Evolutionary conservation across 2,113 vertebrate species (phyloP).

Genomic region (Nycticebus coucang): DNA sequence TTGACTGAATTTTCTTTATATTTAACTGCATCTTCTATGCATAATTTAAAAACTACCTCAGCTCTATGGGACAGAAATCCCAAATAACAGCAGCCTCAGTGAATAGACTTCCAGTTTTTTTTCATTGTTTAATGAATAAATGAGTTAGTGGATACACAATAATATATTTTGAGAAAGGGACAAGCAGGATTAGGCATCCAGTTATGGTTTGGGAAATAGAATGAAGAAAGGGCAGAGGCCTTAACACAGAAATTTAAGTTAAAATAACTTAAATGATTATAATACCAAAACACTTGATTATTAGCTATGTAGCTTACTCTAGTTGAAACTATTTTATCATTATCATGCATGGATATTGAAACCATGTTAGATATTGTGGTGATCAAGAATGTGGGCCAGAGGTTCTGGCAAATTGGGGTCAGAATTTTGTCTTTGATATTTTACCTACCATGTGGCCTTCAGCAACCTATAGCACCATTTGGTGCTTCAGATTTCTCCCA

Average conservation of each 20-base stretch:
- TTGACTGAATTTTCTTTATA: neutral
- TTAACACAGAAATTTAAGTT: neutral
- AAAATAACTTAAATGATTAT: neutral
- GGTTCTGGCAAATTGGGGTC: neutral
- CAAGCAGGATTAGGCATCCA: neutral
- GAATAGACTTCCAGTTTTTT: neutral
- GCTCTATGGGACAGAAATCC: neutral
- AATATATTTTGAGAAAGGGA: neutral
- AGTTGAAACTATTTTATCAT: neutral
- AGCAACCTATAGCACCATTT: neutral
- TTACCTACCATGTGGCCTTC: neutral
- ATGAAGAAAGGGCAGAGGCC: neutral
- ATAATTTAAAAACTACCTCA: neutral
- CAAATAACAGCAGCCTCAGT: neutral
- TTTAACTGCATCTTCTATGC: neutral
- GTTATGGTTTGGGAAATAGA: neutral
- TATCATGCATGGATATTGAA: neutral
- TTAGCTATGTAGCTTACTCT: neutral
- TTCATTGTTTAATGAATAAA: conserved; percentile 6
- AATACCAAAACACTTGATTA: neutral
- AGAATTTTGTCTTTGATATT: neutral
- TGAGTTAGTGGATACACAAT: neutral
- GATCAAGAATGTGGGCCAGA: neutral
- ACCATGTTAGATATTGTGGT: neutral
- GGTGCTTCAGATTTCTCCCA: neutral